phyloP scores from a whole-genome alignment of 2,888 invertebrate genomes.

The Tetragonisca angustula region DNA sequence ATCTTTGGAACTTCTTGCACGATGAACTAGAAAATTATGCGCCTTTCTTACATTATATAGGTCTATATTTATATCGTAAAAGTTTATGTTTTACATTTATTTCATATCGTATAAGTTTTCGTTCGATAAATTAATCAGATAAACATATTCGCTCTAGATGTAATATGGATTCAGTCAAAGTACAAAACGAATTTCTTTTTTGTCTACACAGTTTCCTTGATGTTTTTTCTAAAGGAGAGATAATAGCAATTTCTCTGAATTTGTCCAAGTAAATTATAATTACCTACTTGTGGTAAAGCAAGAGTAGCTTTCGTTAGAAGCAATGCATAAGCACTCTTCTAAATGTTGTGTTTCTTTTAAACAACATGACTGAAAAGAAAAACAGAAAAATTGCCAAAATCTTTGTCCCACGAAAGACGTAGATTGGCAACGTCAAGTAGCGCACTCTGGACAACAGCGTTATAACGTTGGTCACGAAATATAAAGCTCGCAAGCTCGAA shows the following conservation, averaged over 20 bases:
- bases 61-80: too few species aligned
- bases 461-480: background rate
- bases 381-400: background rate
- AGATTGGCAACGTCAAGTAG: background rate
- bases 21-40: background rate
- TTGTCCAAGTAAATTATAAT: too few species aligned
- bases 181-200: too few species aligned
- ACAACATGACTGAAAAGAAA: too few species aligned
- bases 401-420: background rate
- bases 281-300: too few species aligned
- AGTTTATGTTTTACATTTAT: too few species aligned
- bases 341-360: background rate
- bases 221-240: too few species aligned
- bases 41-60: background rate
- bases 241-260: too few species aligned
- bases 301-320: background rate
- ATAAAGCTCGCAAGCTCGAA: constrained; percentile 22
- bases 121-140: background rate
- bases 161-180: too few species aligned
- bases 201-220: too few species aligned
- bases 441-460: constrained; percentile 53
- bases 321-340: background rate
- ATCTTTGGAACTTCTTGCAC: background rate
- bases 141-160: background rate
- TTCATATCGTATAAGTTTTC: background rate